phyloP scores from a whole-genome alignment of 2,888 invertebrate species.

The Ormia ochracea region DNA sequence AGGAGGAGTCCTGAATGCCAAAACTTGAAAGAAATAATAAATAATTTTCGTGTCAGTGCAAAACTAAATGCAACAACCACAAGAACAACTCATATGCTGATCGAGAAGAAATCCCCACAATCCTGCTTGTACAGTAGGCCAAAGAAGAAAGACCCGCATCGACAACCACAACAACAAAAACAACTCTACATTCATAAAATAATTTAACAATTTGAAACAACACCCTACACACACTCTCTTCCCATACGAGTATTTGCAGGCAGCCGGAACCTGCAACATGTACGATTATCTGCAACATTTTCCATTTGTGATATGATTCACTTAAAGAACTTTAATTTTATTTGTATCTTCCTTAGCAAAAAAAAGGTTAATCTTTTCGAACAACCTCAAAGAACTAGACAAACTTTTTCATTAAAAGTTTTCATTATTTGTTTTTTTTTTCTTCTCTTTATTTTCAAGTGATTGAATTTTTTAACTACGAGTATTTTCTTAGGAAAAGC shows the following conservation, averaged over 20 bases:
- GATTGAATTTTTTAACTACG: constrained; percentile 22
- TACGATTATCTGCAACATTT: constrained; percentile 1
- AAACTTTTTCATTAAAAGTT: constrained; percentile 53
- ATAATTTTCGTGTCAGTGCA: constrained; percentile 61
- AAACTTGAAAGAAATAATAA: constrained; percentile 65
- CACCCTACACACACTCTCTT: not conserved
- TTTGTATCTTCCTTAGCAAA: not conserved
- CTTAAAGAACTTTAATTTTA: not conserved
- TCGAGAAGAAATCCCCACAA: constrained; percentile 13
- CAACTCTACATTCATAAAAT: constrained; percentile 15
- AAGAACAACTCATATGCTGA: constrained; percentile 35
- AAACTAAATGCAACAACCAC: constrained; percentile 28
- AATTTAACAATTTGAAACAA: constrained; percentile 39
- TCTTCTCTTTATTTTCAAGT: not conserved
- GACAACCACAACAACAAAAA: constrained; percentile 31
- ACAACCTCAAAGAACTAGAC: constrained; percentile 41
- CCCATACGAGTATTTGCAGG: not conserved
- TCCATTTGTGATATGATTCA: not conserved
- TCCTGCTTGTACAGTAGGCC: constrained; percentile 53
- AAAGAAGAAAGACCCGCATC: constrained; percentile 27
- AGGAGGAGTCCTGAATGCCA: constrained; percentile 63
- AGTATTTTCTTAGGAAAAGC: constrained; percentile 16
- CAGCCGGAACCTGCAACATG: not conserved
- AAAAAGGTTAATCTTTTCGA: constrained; percentile 5
- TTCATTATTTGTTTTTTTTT: not conserved